phyloP scores from a whole-genome alignment of 2,888 invertebrate genomes.

The Hypomecis punctinalis region DNA sequence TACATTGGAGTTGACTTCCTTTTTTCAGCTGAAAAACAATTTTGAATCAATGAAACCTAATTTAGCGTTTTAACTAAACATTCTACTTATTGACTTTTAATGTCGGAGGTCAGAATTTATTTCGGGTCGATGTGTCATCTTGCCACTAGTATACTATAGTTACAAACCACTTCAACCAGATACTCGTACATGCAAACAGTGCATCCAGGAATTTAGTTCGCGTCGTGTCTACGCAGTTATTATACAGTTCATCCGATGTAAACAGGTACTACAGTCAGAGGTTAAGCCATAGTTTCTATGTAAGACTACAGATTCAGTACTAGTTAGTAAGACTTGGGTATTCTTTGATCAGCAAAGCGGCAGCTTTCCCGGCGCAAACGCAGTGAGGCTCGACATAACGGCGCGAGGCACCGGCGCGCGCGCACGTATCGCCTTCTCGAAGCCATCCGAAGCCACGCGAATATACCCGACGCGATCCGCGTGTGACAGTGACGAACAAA shows the following conservation, averaged over 20 bases:
- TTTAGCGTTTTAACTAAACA: background rate
- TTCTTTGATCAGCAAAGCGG: conserved; percentile 59
- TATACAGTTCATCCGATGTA: conserved; percentile 30
- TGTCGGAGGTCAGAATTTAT: too few species aligned
- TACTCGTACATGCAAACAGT: conserved; percentile 1
- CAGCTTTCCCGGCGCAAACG: conserved; percentile 64
- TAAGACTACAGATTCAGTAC: conserved; percentile 16
- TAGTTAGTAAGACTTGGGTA: conserved; percentile 31
- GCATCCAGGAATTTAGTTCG: conserved; percentile 30
- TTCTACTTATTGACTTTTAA: too few species aligned
- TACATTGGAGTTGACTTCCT: too few species aligned
- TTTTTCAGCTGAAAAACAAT: too few species aligned
- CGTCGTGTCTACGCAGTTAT: conserved; percentile 29
- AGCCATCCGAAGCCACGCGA: conserved; percentile 35
- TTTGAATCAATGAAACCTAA: background rate
- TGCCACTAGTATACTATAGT: background rate
- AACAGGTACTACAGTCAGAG: conserved; percentile 29
- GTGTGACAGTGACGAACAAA: conserved; percentile 45
- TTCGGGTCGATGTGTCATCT: too few species aligned
- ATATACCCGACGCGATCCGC: conserved; percentile 50
- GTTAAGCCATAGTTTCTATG: background rate
- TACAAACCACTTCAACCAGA: background rate
- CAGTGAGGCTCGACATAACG: conserved; percentile 66
- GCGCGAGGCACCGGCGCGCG: conserved; percentile 61
- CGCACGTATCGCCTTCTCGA: conserved; percentile 46